These are phyloP conservation scores for Drosophila auraria DNA, from an alignment of 1,140 invertebrate genomes.

Conservation along the genomic window DNA sequence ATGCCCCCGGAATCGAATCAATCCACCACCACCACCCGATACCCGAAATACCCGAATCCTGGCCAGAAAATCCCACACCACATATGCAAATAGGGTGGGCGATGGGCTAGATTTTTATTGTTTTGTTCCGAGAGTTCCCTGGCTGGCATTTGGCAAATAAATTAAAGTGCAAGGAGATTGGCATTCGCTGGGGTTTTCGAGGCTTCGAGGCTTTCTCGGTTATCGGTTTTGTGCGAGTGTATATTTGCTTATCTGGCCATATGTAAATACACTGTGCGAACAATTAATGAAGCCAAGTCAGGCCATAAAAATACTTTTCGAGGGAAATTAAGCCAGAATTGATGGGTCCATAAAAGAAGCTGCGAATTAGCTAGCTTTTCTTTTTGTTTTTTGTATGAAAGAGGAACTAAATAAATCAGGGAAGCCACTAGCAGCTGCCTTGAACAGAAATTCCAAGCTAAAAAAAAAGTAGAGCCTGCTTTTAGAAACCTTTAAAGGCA, in stretches of 20 bases:
- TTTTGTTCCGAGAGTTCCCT: constrained; percentile 10
- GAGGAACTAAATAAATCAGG: constrained; percentile 13
- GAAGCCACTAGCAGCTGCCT: too few relatives aligned
- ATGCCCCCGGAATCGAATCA: constrained; percentile 28
- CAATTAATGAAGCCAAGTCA: constrained; percentile 32
- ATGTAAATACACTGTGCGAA: constrained; percentile 44
- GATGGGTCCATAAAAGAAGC: constrained; percentile 37
- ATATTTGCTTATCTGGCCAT: constrained; percentile 37
- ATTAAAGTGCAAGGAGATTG: constrained; percentile 61
- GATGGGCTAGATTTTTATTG: constrained; percentile 37
- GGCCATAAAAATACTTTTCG: constrained; percentile 18
- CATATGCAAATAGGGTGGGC: constrained; percentile 45
- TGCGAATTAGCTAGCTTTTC: not conserved
- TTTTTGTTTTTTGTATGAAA: not conserved
- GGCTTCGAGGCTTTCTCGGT: constrained; percentile 5
- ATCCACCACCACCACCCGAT: constrained; percentile 22
- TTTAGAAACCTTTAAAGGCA: not conserved
- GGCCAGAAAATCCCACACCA: not conserved
- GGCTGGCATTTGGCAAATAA: constrained; percentile 48
- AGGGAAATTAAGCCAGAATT: constrained; percentile 65
- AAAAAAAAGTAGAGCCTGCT: not conserved
- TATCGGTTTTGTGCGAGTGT: constrained; percentile 3
- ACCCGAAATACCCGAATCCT: constrained; percentile 3
- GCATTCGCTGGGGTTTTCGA: constrained; percentile 2
- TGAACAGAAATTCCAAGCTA: too few relatives aligned